A percentile compares a stretch with the other conserved stretches of the same genome.
phyloP scores from a whole-genome alignment of 2,113 vertebrate genomes.

The Otis tarda region DNA sequence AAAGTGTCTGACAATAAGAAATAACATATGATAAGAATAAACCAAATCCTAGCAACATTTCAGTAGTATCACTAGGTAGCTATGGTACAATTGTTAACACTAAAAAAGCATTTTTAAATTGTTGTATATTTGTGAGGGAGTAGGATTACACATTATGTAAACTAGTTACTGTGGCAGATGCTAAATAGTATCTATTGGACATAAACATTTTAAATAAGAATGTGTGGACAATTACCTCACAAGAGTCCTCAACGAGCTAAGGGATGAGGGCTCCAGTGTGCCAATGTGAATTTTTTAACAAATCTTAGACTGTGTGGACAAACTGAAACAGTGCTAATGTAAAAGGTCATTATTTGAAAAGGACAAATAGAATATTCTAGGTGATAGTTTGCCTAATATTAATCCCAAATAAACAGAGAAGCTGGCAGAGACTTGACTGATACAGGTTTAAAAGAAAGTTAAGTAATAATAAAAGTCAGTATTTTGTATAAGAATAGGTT shows the following conservation, averaged over 20 bases:
- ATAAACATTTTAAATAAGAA: neutral
- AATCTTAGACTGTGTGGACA: neutral
- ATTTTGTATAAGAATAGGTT: neutral
- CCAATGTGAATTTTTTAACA: neutral
- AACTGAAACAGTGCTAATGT: neutral
- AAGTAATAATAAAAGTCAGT: neutral
- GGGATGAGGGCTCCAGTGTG: neutral
- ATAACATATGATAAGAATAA: neutral
- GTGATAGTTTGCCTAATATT: neutral
- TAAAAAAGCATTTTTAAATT: neutral
- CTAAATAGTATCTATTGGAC: neutral
- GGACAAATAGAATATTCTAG: neutral
- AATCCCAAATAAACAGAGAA: neutral
- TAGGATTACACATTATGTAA: neutral
- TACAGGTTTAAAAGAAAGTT: neutral
- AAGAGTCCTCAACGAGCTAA: neutral
- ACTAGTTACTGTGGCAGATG: neutral
- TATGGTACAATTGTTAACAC: neutral
- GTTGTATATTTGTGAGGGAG: neutral
- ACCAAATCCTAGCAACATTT: neutral
- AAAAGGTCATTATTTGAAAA: neutral
- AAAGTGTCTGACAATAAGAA: neutral
- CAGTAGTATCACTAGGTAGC: neutral
- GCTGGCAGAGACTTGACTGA: neutral
- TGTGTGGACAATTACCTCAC: neutral